Evolutionary conservation across 2,797 vertebrate genomes (phyloP), one percentile per base, ranked within the genome.

Genomic region (Argyrosomus regius): DNA sequence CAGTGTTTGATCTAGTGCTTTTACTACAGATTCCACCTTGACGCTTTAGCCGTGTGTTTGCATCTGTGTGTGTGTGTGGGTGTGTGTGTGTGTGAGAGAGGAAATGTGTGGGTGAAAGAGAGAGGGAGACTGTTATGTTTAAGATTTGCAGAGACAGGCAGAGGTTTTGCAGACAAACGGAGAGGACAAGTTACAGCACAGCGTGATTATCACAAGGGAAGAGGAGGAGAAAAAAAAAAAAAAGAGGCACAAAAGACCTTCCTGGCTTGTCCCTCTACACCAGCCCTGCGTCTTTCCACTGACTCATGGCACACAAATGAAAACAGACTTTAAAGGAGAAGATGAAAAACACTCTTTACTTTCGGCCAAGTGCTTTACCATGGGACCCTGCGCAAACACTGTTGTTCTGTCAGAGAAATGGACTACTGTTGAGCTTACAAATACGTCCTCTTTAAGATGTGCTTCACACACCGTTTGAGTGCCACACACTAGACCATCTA

Each of bases 231-330:
- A 58, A 48, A 61, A 52, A 39, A 50, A 78, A 73, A 67, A 48
- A n/a, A 26, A 24, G 26, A 70, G 46, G 35, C 80, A 92, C 88
- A 89, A 90, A 92, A 90, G 83, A 76, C 72, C 80, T 87, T 86
- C 85, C 86, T 75, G 77, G 77, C 84, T 84, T 77, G 88, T 89
- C 85, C 81, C 80, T 85, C 70, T 72, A 62, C 86, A 78, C 54
- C 60, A 80, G 81, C 82, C 79, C 71, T 89, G 65, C 60, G 69
- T 88, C 86, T 85, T 92, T 90, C 89, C 90, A 91, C 87, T 91
- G 90, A 93, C 89, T 94, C 90, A 92, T 66, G 80, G 88, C 86
- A 86, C 75, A 89, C 89, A 83, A 89, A 93, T 87, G 85, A 91
- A 95, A 90, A 93, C 87, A 91, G 64, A 88, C 88, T 94, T 89